Evolutionary conservation across 2,797 vertebrate genomes (phyloP), one percentile per base, ranked within the genome.

Genomic region (Rallus crepitans): DNA sequence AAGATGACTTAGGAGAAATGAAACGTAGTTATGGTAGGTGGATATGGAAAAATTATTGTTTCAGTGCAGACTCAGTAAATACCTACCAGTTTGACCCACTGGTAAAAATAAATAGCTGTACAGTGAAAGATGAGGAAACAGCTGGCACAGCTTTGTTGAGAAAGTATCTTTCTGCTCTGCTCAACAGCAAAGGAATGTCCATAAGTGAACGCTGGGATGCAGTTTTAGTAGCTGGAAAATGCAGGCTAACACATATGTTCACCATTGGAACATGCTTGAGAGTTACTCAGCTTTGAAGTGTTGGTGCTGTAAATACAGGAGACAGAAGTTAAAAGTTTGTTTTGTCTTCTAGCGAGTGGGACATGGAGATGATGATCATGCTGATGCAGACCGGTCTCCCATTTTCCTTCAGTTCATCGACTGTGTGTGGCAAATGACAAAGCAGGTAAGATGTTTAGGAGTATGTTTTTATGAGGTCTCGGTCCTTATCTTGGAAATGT

Each of bases 361-460:
- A 55, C 99, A 99, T 6, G 99, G 99, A 8, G 98, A 99, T 20
- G 98, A 99, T 85, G 99, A 99, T 95, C 99, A 99, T 3, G 98
- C 99, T 0, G 99, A 99, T 94, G 98, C 99, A 0, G 99, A 99
- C 94, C 98, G 99, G n/a, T 99, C 99, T 1, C 99, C 99, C 25
- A 99, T 99, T 88, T 99, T 99, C 76, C 98, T 99, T 89, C 99
- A 99, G 98, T 99, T 99, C 97, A 98, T 99, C 7, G 99, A 99
- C 96, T 99, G 99, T 82, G 99, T 99, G 63, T 99, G 99, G 99
- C 99, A 99, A 97, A 99, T 99, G 98, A 99, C 98, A 78, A 99
- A 98, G 94, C 99, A 99, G 98, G 99, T 99, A 96, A 98, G 97
- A 64, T 68, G 39, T 47, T 91, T 75, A 50, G 12, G 12, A 60